phyloP scores from a whole-genome alignment of 2,797 vertebrate genomes.

The Neosilurus hyrtlii region DNA sequence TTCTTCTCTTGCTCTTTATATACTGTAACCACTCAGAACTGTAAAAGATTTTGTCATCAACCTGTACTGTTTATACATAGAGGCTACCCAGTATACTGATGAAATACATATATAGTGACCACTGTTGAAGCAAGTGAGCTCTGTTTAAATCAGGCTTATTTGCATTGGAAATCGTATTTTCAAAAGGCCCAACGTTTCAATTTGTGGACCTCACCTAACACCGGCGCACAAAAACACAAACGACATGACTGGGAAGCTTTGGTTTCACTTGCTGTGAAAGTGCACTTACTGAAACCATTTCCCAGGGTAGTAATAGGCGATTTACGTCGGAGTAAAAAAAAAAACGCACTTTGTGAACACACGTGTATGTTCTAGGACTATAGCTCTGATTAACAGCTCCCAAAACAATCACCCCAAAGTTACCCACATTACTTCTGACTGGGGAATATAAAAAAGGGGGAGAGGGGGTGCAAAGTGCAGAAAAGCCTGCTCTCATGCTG shows the following conservation, averaged over 20 bases:
- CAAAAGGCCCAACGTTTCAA: not conserved
- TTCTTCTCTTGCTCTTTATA: not conserved
- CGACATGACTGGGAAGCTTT: not conserved
- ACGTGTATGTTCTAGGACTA: not conserved
- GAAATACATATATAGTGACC: not conserved
- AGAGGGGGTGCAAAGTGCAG: not conserved
- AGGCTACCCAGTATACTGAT: not conserved
- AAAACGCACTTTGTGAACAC: not conserved
- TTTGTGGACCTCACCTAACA: not conserved
- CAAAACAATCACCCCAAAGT: not conserved
- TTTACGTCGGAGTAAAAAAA: too few relatives aligned
- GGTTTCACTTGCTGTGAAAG: not conserved
- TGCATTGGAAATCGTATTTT: constrained; percentile 20
- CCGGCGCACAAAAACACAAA: not conserved
- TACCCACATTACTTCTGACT: not conserved
- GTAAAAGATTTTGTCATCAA: not conserved
- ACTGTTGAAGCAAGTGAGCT: not conserved
- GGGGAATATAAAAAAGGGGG: not conserved
- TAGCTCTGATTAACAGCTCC: not conserved
- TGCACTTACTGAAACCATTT: not conserved
- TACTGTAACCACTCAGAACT: not conserved
- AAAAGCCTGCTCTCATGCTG: not conserved
- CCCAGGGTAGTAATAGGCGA: too few relatives aligned
- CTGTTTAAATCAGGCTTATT: constrained; percentile 5
- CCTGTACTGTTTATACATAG: not conserved